A percentile compares a stretch with the other conserved stretches of the same genome.
Evolutionary conservation across 2,113 vertebrate genomes (phyloP).

Genomic region (Cyprinodon tularosa): DNA sequence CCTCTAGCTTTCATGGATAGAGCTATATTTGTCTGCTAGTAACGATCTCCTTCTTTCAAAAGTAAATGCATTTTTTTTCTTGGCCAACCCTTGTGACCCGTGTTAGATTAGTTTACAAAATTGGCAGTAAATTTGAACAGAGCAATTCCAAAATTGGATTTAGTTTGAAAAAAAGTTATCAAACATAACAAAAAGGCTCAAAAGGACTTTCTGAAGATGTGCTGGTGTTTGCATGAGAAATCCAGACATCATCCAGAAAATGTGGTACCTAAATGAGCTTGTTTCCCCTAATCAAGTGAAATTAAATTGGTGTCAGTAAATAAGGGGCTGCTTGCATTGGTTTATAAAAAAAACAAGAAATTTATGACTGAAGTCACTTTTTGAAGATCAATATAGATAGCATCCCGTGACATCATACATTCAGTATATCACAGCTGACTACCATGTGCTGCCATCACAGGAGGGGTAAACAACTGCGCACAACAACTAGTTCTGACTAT

Average conservation of each 20-base stretch:
- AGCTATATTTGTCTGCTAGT: constrained; percentile 1
- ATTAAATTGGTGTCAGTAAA: not conserved
- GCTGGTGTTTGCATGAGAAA: not conserved
- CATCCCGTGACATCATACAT: no score
- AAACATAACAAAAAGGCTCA: constrained; percentile 5
- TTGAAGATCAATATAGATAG: not conserved
- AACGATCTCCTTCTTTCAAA: constrained; percentile 1
- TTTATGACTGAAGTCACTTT: not conserved
- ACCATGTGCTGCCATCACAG: no score
- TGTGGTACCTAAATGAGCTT: not conserved
- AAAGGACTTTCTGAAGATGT: not conserved
- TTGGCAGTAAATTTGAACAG: not conserved
- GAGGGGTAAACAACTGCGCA: no score
- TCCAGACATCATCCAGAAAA: not conserved
- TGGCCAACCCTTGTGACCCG: constrained; percentile 41
- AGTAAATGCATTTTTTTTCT: constrained; percentile 12
- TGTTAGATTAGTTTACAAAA: constrained; percentile 33
- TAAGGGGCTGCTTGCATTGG: not conserved
- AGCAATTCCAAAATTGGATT: constrained; percentile 34
- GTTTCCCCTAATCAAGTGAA: not conserved
- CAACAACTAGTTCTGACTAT: no score
- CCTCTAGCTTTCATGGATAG: constrained; percentile 16
- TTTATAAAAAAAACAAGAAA: not conserved
- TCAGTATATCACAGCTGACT: no score
- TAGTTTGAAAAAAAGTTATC: constrained; percentile 22